Conservation (phyloP, 2,797 vertebrate species). For the Sorex maritimensis region DNA sequence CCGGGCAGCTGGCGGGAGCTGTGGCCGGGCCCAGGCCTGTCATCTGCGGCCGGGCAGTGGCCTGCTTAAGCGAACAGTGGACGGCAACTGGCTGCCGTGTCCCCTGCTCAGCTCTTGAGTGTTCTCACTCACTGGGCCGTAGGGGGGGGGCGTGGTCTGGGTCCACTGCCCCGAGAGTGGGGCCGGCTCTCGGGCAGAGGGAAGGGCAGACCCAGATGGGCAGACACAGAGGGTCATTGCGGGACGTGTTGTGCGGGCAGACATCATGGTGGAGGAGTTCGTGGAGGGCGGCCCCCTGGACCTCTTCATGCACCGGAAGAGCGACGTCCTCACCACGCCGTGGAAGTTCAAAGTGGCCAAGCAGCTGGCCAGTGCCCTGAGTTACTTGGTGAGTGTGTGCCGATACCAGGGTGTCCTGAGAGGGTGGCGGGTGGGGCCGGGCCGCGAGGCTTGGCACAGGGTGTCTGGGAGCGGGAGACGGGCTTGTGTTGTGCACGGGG, state of each 20-base stretch:
- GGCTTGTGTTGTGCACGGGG: too few relatives aligned
- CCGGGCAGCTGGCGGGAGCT: too few relatives aligned
- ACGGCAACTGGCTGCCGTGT: not conserved
- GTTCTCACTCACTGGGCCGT: not conserved
- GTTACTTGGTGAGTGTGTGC: conserved; percentile 96
- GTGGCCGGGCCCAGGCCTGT: not conserved
- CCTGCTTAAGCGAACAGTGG: not conserved
- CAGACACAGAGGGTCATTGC: not conserved
- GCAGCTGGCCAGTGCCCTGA: conserved; percentile 97
- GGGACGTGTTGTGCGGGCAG: conserved; percentile 86
- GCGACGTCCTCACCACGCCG: conserved; percentile 93
- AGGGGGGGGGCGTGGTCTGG: not conserved
- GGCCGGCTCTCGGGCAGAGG: not conserved
- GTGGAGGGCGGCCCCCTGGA: conserved; percentile 97
- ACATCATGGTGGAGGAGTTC: conserved; percentile 99
- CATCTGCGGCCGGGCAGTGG: not conserved
- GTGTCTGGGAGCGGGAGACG: not conserved
- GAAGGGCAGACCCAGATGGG: not conserved
- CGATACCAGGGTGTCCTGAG: not conserved
- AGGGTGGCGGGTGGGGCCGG: not conserved
- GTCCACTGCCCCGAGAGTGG: not conserved
- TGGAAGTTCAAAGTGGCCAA: conserved; percentile 99
- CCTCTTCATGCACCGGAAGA: conserved; percentile 96
- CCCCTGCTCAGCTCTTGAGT: too few relatives aligned
- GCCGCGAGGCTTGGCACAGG: not conserved